Base-by-base conservation (phyloP, 2,888 invertebrate genomes). In the Micropterix aruncella region DNA sequence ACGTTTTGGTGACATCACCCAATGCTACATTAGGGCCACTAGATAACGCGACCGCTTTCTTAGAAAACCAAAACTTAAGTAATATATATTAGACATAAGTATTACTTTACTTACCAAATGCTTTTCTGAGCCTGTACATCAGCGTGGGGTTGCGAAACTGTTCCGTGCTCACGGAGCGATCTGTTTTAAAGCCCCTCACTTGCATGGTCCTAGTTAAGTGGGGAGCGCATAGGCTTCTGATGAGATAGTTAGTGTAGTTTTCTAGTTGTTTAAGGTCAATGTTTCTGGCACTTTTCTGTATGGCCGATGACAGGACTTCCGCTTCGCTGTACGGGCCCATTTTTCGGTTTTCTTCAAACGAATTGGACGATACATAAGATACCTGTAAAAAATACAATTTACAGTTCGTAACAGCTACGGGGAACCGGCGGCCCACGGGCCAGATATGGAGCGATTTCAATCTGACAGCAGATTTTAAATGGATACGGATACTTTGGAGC, bases 101-200 rank as follows among this genome's bases (percentile, higher is more conserved):
- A 18, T 19, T 36, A 15, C 19, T 16, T 5, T 14, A 51, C 53
- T 51, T 52, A 55, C 62, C 67, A 38, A 75, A 57, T 19, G 61
- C 57, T 48, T 76, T 75, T 67, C 79, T 79, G 49, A 86, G 63
- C 59, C 86, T 69, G 50, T 75, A 71, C n/a, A 77, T 61, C 43
- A 86, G 57, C 37, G 79, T 74, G 1, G 87, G 84, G 62, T 86
- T 87, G 52, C 87, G 66, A 52, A 77, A 73, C 42, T 75, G 57
- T 54, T 88, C 88, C 0, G 83, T 77, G 51, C 77, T 73, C 18
- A 83, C 69, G 48, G 75, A 78, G 43, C 88, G 70, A 51, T 85
- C 80, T 0, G 89, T 90, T 65, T 89, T 90, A 60, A 91, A 91
- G 36, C 77, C 77, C 43, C 90, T 74, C 15, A 77, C 69, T 60